These are phyloP conservation scores for Acrossocheilus wenchowensis DNA, from an alignment of 2,797 vertebrate genomes.

Conservation along the genomic window DNA sequence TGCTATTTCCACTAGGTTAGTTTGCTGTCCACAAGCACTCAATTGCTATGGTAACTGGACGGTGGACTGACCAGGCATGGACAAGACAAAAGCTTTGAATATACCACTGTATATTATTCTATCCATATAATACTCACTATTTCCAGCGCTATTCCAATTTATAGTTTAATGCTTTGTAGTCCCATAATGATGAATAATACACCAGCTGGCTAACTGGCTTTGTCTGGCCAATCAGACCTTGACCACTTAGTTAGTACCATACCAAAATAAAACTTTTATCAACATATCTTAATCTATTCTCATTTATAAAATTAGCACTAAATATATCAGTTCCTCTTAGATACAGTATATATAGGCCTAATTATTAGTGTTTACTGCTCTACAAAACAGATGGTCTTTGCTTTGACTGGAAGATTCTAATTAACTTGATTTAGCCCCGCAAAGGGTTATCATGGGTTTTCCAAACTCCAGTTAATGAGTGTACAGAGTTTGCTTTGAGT, in stretches of 20 bases:
- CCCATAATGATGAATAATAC: not conserved
- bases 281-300: not conserved
- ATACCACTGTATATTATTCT: not conserved
- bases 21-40: not conserved
- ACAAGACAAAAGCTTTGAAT: not conserved
- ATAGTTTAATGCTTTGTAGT: not conserved
- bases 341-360: slow-evolving; percentile 3
- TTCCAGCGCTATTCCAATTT: not conserved
- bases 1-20: not conserved
- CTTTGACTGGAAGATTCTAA: slow-evolving; percentile 48
- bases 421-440: slow-evolving; percentile 34
- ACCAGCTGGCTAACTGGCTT: not conserved
- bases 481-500: not conserved
- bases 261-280: not conserved
- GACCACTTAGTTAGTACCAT: not conserved
- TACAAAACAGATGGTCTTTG: slow-evolving; percentile 47
- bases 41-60: slow-evolving; percentile 9
- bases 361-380: slow-evolving; percentile 10
- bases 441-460: slow-evolving; percentile 32
- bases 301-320: slow-evolving; percentile 15
- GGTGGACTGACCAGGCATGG: not conserved
- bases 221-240: not conserved
- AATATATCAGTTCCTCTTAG: not conserved
- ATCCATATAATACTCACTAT: not conserved
- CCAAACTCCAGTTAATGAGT: slow-evolving; percentile 43